These are phyloP conservation scores for Cantharis rufa DNA, from an alignment of 2,888 invertebrate species.

Conservation along the genomic window DNA sequence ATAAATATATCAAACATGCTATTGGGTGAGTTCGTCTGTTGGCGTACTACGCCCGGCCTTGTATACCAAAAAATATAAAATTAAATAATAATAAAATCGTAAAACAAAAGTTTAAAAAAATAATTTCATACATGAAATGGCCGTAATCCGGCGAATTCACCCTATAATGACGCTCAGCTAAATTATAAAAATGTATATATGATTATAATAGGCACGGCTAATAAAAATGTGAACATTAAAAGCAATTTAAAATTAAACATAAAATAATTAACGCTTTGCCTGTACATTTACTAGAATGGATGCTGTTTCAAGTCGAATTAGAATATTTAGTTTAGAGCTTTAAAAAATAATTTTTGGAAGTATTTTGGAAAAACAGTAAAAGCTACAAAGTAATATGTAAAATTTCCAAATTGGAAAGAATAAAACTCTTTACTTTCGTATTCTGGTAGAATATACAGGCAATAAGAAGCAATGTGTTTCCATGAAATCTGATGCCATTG, in stretches of 20 bases:
- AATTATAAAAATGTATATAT: not conserved
- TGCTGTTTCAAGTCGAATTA: not conserved
- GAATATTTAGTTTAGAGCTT: not conserved
- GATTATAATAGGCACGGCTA: not conserved
- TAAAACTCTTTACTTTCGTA: not conserved
- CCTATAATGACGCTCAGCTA: not conserved
- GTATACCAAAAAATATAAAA: too few relatives aligned
- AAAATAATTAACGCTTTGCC: not conserved
- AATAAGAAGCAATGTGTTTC: slow-evolving; percentile 18
- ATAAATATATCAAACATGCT: slow-evolving; percentile 11
- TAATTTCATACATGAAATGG: too few relatives aligned
- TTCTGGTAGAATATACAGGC: not conserved
- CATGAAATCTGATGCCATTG: slow-evolving; percentile 12
- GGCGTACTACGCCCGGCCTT: too few relatives aligned
- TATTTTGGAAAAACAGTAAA: not conserved
- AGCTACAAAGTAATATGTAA: not conserved
- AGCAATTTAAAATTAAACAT: not conserved
- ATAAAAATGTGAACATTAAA: not conserved
- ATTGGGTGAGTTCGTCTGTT: too few relatives aligned
- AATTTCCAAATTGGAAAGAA: not conserved
- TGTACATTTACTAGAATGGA: not conserved
- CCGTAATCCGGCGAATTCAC: too few relatives aligned
- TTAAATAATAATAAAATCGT: too few relatives aligned
- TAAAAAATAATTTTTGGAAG: not conserved
- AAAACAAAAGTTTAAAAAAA: too few relatives aligned